Evolutionary conservation across 2,888 invertebrate species (phyloP).

Genomic region (Entomobrya multifasciata): DNA sequence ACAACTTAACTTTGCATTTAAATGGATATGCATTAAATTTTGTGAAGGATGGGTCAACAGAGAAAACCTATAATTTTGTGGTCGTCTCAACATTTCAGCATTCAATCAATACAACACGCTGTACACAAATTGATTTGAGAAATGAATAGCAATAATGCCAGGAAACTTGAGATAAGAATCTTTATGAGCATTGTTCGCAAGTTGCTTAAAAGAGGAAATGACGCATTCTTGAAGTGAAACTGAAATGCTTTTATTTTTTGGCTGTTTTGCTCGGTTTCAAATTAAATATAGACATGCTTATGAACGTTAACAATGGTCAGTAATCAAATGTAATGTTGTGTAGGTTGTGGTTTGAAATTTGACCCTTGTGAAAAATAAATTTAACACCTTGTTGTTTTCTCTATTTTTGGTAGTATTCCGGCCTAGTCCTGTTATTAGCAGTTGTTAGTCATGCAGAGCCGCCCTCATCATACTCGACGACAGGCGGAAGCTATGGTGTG

Average conservation of each 20-base stretch:
- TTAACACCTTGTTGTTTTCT: conserved; percentile 18
- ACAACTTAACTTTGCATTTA: neutral
- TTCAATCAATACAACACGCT: neutral
- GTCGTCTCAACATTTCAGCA: no score
- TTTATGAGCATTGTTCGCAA: neutral
- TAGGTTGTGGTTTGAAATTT: neutral
- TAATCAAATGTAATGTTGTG: neutral
- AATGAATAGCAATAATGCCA: neutral
- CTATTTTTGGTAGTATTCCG: conserved; percentile 69
- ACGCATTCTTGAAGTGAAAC: neutral
- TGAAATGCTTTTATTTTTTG: neutral
- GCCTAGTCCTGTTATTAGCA: conserved; percentile 77
- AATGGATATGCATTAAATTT: neutral
- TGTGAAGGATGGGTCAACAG: neutral
- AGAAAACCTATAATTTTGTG: no score
- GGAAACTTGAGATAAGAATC: conserved; percentile 2
- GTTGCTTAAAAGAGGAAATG: neutral
- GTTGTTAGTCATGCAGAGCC: conserved; percentile 75
- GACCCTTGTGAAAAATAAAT: neutral
- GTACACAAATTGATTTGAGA: neutral
- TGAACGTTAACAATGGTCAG: neutral
- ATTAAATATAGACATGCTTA: neutral
- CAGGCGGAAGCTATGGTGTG: conserved; percentile 69
- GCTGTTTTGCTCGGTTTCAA: neutral
- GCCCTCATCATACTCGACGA: conserved; percentile 60